phyloP scores from a whole-genome alignment of 2,888 invertebrate species.

The Melieria omissa region DNA sequence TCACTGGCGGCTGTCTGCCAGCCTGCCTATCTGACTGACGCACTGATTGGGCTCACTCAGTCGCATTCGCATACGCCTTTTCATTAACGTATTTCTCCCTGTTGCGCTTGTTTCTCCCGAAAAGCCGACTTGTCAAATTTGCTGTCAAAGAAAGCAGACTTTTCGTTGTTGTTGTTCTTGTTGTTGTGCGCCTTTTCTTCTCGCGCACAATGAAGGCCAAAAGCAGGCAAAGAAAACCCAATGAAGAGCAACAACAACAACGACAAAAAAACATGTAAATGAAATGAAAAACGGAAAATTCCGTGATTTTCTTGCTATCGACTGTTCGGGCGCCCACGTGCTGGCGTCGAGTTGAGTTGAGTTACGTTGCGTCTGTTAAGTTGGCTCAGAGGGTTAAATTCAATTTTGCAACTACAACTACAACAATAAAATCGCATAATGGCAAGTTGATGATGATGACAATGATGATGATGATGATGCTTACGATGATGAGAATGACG shows the following conservation, averaged over 20 bases:
- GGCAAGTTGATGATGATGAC: too few species aligned
- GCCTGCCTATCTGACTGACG: neutral
- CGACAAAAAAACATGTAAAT: conserved; percentile 9
- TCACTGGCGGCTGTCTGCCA: neutral
- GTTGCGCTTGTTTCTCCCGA: conserved; percentile 11
- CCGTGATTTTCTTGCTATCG: too few species aligned
- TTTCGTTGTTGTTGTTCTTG: neutral
- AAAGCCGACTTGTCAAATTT: conserved; percentile 29
- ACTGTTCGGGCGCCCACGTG: neutral
- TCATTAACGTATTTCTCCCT: neutral
- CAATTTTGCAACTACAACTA: conserved; percentile 8
- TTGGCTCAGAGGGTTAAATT: conserved; percentile 28
- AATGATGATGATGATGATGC: too few species aligned
- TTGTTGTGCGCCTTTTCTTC: conserved; percentile 10
- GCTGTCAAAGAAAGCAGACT: conserved; percentile 28
- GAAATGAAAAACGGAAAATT: conserved; percentile 22
- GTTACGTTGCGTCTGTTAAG: too few species aligned
- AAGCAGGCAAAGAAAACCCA: neutral
- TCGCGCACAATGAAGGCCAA: neutral
- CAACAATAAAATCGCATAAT: too few species aligned
- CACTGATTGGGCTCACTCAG: neutral
- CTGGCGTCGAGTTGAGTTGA: too few species aligned
- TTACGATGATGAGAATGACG: too few species aligned
- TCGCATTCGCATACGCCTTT: neutral
- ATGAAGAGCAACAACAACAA: neutral